Conservation (phyloP, 2,888 invertebrate species). For the Thereva nobilitata region DNA sequence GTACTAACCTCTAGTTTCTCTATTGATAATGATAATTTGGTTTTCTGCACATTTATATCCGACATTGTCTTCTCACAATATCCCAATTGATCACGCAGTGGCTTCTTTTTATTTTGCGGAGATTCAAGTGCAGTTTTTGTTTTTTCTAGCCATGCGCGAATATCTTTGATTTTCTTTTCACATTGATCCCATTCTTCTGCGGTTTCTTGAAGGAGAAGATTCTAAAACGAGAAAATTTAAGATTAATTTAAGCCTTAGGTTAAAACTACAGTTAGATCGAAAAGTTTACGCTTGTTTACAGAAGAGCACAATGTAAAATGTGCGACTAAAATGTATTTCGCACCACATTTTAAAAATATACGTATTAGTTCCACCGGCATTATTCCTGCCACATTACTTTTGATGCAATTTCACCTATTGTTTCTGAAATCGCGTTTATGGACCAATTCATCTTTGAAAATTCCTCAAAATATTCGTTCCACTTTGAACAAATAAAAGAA, state of each 20-base stretch:
- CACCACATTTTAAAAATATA: no score
- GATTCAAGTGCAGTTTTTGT: conserved; percentile 76
- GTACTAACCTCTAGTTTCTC: conserved; percentile 83
- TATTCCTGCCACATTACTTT: no score
- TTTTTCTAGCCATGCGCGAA: conserved; percentile 86
- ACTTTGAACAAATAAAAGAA: background rate
- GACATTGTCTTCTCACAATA: conserved; percentile 83
- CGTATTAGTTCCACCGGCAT: no score
- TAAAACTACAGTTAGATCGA: no score
- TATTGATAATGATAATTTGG: conserved; percentile 84
- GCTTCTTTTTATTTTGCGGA: conserved; percentile 82
- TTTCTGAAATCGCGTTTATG: no score
- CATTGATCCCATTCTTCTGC: conserved; percentile 96
- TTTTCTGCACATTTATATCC: conserved; percentile 86
- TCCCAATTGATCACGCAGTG: conserved; percentile 83
- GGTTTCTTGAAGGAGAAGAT: conserved; percentile 85
- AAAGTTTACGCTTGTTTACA: no score
- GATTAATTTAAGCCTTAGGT: no score
- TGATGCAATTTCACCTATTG: no score
- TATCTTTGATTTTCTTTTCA: conserved; percentile 90
- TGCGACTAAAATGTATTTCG: background rate
- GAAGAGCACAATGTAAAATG: background rate
- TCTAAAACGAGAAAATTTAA: conserved; percentile 60
- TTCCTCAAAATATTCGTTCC: background rate
- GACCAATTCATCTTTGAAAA: background rate